Evolutionary conservation across 2,113 vertebrate species (phyloP).

Genomic region (Odontophorus gujanensis): DNA sequence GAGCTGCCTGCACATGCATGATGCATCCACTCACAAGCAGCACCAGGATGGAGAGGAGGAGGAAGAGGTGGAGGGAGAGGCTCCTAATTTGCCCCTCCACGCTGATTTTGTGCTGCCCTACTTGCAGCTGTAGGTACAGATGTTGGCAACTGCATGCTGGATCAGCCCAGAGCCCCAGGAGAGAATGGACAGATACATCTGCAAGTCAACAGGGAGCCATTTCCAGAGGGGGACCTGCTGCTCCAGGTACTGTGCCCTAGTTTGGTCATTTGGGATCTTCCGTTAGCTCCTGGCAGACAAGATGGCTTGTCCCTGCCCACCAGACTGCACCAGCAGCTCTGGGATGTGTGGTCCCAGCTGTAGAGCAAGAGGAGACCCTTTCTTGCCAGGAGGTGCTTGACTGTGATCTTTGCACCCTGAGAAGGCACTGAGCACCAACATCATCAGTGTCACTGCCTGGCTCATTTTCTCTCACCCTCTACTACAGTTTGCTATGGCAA

Average conservation of each 20-base stretch:
- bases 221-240: constrained; percentile 84
- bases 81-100: neutral
- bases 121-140: constrained; percentile 75
- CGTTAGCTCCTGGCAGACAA: neutral
- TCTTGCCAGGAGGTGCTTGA: neutral
- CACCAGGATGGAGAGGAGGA: neutral
- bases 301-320: rapidly evolving
- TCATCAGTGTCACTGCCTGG: neutral
- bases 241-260: constrained; percentile 74
- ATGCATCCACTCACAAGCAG: neutral
- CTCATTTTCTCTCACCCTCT: neutral
- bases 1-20: rapidly evolving
- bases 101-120: neutral
- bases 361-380: neutral
- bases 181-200: neutral
- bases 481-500: neutral
- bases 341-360: neutral
- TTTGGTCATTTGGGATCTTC: neutral
- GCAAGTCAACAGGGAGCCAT: constrained; percentile 64
- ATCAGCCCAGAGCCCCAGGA: constrained; percentile 4
- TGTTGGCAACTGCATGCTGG: neutral
- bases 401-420: neutral
- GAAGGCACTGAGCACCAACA: neutral
- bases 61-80: neutral
- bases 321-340: neutral